phyloP scores from a whole-genome alignment of 2,797 vertebrate genomes.

The Moxostoma hubbsi region DNA sequence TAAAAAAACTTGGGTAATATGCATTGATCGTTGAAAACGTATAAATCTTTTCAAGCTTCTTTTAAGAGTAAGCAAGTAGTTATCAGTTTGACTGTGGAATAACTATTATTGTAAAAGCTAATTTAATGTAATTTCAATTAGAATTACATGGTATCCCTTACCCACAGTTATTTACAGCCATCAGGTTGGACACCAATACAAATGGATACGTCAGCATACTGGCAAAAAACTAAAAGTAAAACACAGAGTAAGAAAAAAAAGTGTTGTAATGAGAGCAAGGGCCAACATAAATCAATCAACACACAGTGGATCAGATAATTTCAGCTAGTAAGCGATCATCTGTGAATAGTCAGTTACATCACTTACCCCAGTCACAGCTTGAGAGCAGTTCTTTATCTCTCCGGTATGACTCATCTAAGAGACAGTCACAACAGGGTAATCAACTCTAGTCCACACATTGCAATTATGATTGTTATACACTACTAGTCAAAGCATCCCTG shows the following conservation, averaged over 20 bases:
- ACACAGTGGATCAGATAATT: not conserved
- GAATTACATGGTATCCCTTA: constrained; percentile 70
- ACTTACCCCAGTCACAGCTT: constrained; percentile 92
- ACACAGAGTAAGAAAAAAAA: not conserved
- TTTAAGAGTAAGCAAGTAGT: not conserved
- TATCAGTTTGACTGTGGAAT: not conserved
- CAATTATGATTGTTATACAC: not conserved
- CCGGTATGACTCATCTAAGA: constrained; percentile 87
- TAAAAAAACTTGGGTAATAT: too few relatives aligned
- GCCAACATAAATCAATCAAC: too few relatives aligned
- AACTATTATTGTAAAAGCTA: not conserved
- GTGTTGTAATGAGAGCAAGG: not conserved
- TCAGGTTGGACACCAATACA: constrained; percentile 93
- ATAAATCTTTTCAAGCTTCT: not conserved
- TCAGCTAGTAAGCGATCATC: not conserved
- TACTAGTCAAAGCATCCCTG: too few relatives aligned
- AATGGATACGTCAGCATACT: constrained; percentile 98
- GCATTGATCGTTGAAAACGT: too few relatives aligned
- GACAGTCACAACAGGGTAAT: not conserved
- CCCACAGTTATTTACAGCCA: constrained; percentile 98
- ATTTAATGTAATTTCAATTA: not conserved
- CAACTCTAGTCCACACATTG: not conserved
- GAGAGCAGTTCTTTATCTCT: constrained; percentile 95
- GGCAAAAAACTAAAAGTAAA: constrained; percentile 86
- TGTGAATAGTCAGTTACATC: not conserved